phyloP scores from a whole-genome alignment of 2,113 vertebrate species.

The Ranitomeya variabilis region DNA sequence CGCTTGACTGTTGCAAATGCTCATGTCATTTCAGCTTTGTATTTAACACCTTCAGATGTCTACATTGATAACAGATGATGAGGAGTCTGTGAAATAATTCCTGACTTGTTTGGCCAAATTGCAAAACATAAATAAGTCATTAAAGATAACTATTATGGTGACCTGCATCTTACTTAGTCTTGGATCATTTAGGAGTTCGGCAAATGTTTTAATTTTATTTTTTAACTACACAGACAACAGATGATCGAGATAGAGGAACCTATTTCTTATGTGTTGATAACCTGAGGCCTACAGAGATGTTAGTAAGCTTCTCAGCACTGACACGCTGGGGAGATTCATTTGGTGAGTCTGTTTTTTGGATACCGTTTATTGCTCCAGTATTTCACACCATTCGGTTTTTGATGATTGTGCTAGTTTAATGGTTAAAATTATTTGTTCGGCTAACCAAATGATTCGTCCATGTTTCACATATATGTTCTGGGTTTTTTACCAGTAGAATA shows the following conservation, averaged over 20 bases:
- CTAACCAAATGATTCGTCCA: background rate
- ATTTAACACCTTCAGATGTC: conserved; percentile 22
- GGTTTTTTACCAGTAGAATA: no score
- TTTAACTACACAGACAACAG: conserved; percentile 70
- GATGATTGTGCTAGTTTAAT: background rate
- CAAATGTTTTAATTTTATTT: background rate
- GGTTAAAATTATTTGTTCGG: background rate
- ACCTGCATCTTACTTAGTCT: background rate
- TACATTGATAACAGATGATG: conserved; percentile 5
- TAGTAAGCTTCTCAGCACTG: conserved; percentile 86
- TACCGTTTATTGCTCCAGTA: background rate
- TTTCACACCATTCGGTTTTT: background rate
- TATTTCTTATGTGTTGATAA: conserved; percentile 87
- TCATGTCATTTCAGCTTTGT: conserved; percentile 15
- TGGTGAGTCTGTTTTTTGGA: conserved; percentile 66
- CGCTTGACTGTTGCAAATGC: conserved; percentile 15
- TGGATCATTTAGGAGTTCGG: background rate
- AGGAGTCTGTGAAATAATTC: background rate
- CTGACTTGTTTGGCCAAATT: background rate
- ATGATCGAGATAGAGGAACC: conserved; percentile 71
- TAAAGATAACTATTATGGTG: background rate
- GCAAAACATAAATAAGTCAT: background rate
- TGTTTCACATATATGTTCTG: no score
- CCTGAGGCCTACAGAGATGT: conserved; percentile 78
- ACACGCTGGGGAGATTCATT: conserved; percentile 74